Percentiles rank a stretch among this genome's conserved stretches.
These are phyloP conservation scores for Hylyphantes graminicola DNA, from an alignment of 1,140 invertebrate species.

Conservation along the genomic window DNA sequence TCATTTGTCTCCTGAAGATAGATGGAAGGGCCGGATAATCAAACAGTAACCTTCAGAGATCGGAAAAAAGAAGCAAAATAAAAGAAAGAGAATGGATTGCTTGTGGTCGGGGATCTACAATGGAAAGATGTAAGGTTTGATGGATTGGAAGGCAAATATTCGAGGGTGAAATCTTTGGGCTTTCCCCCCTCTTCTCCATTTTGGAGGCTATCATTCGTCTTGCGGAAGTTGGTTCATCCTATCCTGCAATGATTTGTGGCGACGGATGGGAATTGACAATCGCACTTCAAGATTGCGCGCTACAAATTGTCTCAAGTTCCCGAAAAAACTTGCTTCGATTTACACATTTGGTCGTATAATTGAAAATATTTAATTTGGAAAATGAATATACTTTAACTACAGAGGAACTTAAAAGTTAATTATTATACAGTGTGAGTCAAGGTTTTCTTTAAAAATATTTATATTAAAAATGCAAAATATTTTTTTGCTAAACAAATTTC, in stretches of 20 bases:
- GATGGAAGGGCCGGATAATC: conserved; percentile 54
- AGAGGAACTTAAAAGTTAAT: too few species aligned
- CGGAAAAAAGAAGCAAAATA: conserved; percentile 37
- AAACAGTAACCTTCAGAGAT: conserved; percentile 59
- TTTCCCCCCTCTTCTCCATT: conserved; percentile 32
- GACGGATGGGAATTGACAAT: conserved; percentile 51
- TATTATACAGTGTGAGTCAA: too few species aligned
- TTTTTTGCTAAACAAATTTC: too few species aligned
- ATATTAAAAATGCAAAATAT: too few species aligned
- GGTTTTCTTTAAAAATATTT: too few species aligned
- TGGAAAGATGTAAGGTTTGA: conserved; percentile 58
- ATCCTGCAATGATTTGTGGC: conserved; percentile 50
- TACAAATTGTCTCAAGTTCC: conserved; percentile 20
- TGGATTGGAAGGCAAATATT: conserved; percentile 60
- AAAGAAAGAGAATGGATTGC: conserved; percentile 40
- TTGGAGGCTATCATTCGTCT: conserved; percentile 32
- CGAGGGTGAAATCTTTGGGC: conserved; percentile 53
- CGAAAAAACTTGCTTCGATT: too few species aligned
- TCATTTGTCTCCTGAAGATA: conserved; percentile 56
- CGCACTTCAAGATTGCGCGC: conserved; percentile 25
- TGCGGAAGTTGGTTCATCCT: conserved; percentile 21
- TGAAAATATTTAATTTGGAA: too few species aligned
- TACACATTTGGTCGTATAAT: too few species aligned
- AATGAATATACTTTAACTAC: too few species aligned
- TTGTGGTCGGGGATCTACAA: conserved; percentile 52